These are phyloP conservation scores for Coluber constrictor DNA, from an alignment of 2,797 vertebrate species.

Conservation along the genomic window DNA sequence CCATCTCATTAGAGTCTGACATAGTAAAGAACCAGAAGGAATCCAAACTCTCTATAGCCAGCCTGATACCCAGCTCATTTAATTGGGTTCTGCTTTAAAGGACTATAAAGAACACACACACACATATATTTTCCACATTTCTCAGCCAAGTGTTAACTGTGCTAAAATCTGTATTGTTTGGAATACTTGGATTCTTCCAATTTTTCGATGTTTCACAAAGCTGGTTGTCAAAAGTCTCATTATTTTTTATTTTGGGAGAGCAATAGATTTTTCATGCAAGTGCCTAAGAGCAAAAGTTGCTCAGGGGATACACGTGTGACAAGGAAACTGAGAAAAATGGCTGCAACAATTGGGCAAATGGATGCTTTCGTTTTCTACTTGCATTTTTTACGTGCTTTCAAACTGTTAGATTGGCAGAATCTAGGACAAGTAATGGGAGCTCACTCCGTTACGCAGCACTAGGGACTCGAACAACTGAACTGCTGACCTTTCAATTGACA, in stretches of 20 bases:
- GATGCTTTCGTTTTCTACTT: neutral
- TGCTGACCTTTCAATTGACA: no score
- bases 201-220: neutral
- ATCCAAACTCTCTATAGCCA: neutral
- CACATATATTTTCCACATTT: neutral
- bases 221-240: constrained; percentile 1
- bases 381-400: no score
- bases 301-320: neutral
- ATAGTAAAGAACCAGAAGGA: neutral
- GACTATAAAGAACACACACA: neutral
- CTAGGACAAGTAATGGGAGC: no score
- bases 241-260: neutral
- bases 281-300: neutral
- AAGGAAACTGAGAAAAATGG: neutral
- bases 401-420: no score
- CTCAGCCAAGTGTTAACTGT: neutral
- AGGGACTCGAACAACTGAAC: no score
- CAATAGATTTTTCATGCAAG: neutral
- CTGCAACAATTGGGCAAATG: neutral
- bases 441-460: no score
- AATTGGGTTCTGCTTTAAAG: neutral
- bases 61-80: neutral
- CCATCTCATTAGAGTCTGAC: constrained; percentile 9
- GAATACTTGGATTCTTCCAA: neutral
- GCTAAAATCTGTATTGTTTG: neutral